phyloP scores from a whole-genome alignment of 2,888 invertebrate species.

The Dorcus hopei region DNA sequence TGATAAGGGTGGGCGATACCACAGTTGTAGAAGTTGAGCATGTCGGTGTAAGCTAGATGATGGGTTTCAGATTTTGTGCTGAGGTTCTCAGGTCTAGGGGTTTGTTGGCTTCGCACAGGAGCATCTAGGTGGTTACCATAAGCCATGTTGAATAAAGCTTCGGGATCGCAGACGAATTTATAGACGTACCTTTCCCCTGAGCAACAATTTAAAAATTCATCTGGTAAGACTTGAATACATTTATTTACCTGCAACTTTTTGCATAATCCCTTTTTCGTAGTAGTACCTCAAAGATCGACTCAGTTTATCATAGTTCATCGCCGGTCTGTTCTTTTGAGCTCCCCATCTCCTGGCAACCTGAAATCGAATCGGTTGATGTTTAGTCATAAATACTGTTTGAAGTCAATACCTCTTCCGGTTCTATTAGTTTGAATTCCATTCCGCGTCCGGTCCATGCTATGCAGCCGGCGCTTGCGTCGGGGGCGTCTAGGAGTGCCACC shows the following conservation, averaged over 20 bases:
- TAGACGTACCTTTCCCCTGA: slow-evolving; percentile 92
- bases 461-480: slow-evolving; percentile 67
- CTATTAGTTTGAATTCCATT: slow-evolving; percentile 92
- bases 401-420: slow-evolving; percentile 79
- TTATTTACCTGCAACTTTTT: slow-evolving; percentile 80
- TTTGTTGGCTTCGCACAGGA: slow-evolving; percentile 30
- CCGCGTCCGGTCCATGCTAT: slow-evolving; percentile 95
- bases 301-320: slow-evolving; percentile 96
- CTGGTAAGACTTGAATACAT: background rate
- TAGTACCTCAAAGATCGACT: slow-evolving; percentile 93
- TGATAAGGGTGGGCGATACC: slow-evolving; percentile 47
- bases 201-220: slow-evolving; percentile 16
- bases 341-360: slow-evolving; percentile 95
- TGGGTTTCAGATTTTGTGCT: slow-evolving; percentile 43
- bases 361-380: slow-evolving; percentile 18
- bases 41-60: slow-evolving; percentile 48
- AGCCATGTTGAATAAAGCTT: slow-evolving; percentile 83
- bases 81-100: slow-evolving; percentile 39
- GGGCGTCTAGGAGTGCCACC: slow-evolving; percentile 73
- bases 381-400: too few relatives aligned
- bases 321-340: slow-evolving; percentile 92
- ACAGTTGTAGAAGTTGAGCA: slow-evolving; percentile 50
- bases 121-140: slow-evolving; percentile 50
- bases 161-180: slow-evolving; percentile 94
- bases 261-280: slow-evolving; percentile 98